These are phyloP conservation scores for Octomys mimax DNA, from an alignment of 2,797 vertebrate species.

Conservation along the genomic window DNA sequence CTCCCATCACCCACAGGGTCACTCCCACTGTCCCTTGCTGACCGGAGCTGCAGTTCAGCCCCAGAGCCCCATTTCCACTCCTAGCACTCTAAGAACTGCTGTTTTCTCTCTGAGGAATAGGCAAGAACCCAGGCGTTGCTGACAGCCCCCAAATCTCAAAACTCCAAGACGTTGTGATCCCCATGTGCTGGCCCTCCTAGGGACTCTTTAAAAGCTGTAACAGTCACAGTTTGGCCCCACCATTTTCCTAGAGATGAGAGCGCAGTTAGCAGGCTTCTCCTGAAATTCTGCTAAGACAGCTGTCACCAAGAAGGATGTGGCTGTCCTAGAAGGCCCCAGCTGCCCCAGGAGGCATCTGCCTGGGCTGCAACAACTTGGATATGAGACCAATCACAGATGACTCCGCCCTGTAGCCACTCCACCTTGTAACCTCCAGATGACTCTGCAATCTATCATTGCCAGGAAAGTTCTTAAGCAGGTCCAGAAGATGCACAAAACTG, in stretches of 20 bases:
- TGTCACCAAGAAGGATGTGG: neutral
- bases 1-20: neutral
- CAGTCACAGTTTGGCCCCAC: neutral
- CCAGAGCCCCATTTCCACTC: neutral
- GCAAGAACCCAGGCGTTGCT: neutral
- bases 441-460: neutral
- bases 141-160: neutral
- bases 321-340: neutral
- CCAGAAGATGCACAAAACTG: neutral
- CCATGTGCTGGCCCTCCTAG: neutral
- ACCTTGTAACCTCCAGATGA: neutral
- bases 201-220: neutral
- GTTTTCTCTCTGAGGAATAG: neutral
- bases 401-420: neutral
- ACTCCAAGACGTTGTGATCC: neutral
- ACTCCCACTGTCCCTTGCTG: neutral
- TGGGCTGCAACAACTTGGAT: neutral
- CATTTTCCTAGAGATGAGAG: neutral
- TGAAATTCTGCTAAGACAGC: neutral
- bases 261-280: neutral
- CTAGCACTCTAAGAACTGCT: neutral
- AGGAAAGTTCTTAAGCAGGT: neutral
- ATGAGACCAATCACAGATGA: neutral
- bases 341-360: neutral
- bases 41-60: neutral